phyloP scores from a whole-genome alignment of 2,113 vertebrate species.

The Prionailurus bengalensis region DNA sequence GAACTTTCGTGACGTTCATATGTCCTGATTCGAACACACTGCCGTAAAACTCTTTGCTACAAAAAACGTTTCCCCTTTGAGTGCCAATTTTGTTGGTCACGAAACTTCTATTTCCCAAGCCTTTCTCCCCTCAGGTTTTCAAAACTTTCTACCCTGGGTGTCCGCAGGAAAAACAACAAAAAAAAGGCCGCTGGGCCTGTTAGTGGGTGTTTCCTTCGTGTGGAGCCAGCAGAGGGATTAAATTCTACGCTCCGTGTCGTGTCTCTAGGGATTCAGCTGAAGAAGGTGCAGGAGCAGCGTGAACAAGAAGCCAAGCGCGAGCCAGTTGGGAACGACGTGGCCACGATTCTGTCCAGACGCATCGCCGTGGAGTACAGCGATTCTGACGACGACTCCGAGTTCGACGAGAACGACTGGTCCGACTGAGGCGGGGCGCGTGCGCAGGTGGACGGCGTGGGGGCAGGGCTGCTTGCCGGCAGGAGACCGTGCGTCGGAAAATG shows the following conservation, averaged over 20 bases:
- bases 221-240: neutral
- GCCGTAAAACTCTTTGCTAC: neutral
- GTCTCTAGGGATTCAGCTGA: slow-evolving; percentile 95
- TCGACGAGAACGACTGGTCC: slow-evolving; percentile 98
- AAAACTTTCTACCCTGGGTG: neutral
- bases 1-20: neutral
- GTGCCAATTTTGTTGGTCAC: neutral
- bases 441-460: neutral
- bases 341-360: slow-evolving; percentile 97
- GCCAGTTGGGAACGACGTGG: slow-evolving; percentile 97
- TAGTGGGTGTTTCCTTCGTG: neutral
- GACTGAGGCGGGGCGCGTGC: slow-evolving; percentile 87
- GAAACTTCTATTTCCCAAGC: neutral
- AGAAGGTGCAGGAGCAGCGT: slow-evolving; percentile 99
- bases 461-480: neutral
- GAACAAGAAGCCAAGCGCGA: slow-evolving; percentile 97
- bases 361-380: slow-evolving; percentile 99
- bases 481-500: neutral
- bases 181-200: neutral
- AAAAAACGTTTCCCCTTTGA: neutral
- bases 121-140: neutral
- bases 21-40: neutral
- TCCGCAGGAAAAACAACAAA: neutral
- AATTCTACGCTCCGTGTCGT: rapidly evolving
- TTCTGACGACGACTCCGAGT: slow-evolving; percentile 97